Percentiles rank a stretch among this genome's conserved stretches.
Evolutionary conservation across 2,888 invertebrate genomes (phyloP).

Genomic region (Noctua janthina): DNA sequence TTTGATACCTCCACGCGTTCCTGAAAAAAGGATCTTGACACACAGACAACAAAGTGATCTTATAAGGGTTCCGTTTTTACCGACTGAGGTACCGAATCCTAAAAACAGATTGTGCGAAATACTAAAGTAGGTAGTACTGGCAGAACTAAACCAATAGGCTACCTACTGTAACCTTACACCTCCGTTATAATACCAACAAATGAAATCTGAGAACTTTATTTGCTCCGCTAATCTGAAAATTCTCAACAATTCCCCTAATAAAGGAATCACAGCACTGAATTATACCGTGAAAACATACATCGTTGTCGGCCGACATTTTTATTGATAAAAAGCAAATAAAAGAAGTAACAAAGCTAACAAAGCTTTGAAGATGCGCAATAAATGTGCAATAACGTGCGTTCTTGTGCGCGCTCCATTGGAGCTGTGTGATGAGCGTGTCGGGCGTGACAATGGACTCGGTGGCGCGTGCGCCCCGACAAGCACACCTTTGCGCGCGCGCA

Average conservation of each 20-base stretch:
- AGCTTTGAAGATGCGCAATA: slow-evolving; percentile 89
- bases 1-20: too few relatives aligned
- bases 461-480: slow-evolving; percentile 83
- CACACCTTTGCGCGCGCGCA: slow-evolving; percentile 77
- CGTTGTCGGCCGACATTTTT: slow-evolving; percentile 80
- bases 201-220: slow-evolving; percentile 69
- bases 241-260: slow-evolving; percentile 71
- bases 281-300: slow-evolving; percentile 89
- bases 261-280: slow-evolving; percentile 81
- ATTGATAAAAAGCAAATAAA: slow-evolving; percentile 86
- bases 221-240: slow-evolving; percentile 57
- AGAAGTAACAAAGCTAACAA: slow-evolving; percentile 85
- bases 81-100: too few relatives aligned
- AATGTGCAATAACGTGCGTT: slow-evolving; percentile 87
- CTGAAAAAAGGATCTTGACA: too few relatives aligned
- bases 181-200: slow-evolving; percentile 9
- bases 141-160: slow-evolving; percentile 23
- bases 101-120: not conserved
- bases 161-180: slow-evolving; percentile 24
- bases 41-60: too few relatives aligned
- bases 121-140: not conserved
- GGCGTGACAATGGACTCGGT: slow-evolving; percentile 83
- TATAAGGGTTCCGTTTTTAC: too few relatives aligned
- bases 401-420: slow-evolving; percentile 80
- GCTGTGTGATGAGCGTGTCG: slow-evolving; percentile 83